Evolutionary conservation across 2,888 invertebrate genomes (phyloP).

Genomic region (Megastigmus dorsalis): DNA sequence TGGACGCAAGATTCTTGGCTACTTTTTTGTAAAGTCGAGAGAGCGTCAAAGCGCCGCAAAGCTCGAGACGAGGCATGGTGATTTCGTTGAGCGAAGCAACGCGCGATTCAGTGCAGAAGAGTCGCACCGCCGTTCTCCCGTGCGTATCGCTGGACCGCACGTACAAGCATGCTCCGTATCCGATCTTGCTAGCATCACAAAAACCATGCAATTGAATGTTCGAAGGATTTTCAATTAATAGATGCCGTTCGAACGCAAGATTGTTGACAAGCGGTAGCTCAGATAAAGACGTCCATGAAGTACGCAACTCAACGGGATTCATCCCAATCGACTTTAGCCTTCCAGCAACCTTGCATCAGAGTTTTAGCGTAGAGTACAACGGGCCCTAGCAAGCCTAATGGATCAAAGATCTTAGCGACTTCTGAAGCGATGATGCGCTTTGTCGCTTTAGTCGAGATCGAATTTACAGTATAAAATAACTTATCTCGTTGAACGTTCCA

Average conservation of each 20-base stretch:
- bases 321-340: not conserved
- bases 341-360: too few relatives aligned
- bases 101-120: not conserved
- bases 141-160: not conserved
- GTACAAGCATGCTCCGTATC: not conserved
- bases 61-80: not conserved
- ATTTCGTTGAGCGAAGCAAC: not conserved
- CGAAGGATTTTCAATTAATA: not conserved
- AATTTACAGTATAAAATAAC: conserved; percentile 9
- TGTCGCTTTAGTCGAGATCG: not conserved
- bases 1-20: not conserved
- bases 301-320: not conserved
- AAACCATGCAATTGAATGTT: not conserved
- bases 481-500: conserved; percentile 26
- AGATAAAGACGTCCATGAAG: not conserved
- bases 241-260: not conserved
- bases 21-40: not conserved
- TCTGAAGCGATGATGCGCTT: conserved; percentile 15
- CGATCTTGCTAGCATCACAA: conserved; percentile 1
- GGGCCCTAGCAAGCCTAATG: not conserved
- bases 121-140: not conserved
- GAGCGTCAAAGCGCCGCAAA: not conserved
- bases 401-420: not conserved
- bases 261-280: not conserved
- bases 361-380: too few relatives aligned